A percentile compares a stretch with the other conserved stretches of the same genome.
These are phyloP conservation scores for Limenitis arthemis DNA, from an alignment of 2,888 invertebrate species.

Conservation along the genomic window DNA sequence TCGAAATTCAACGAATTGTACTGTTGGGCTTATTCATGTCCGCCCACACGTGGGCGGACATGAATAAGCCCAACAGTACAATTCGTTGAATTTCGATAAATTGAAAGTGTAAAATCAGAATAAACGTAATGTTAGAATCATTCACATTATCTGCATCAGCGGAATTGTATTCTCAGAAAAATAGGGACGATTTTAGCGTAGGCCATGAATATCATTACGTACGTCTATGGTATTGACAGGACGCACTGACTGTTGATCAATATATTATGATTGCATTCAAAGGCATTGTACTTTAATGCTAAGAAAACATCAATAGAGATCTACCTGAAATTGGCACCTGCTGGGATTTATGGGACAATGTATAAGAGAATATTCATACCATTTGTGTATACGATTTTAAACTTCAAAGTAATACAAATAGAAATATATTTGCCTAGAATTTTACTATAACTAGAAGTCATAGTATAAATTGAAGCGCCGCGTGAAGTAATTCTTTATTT, in stretches of 20 bases:
- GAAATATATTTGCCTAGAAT: conserved; percentile 19
- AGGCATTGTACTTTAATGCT: conserved; percentile 45
- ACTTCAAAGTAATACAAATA: conserved; percentile 9
- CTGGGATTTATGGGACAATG: conserved; percentile 33
- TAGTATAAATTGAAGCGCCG: conserved; percentile 51
- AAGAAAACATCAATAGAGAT: conserved; percentile 46
- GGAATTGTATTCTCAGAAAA: not conserved
- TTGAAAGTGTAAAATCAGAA: conserved; percentile 20
- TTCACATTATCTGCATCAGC: not conserved
- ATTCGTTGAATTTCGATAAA: conserved; percentile 18
- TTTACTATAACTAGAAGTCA: conserved; percentile 15
- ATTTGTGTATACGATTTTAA: conserved; percentile 12
- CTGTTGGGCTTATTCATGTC: conserved; percentile 17
- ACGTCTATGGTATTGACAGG: conserved; percentile 20
- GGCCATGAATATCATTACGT: conserved; percentile 3
- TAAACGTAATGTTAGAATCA: conserved; percentile 3
- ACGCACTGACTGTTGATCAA: conserved; percentile 28
- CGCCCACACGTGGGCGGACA: conserved; percentile 25
- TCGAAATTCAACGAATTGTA: conserved; percentile 19
- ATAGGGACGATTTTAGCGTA: conserved; percentile 2
- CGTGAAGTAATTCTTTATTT: conserved; percentile 40
- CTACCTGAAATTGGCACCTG: conserved; percentile 63
- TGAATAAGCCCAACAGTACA: conserved; percentile 15
- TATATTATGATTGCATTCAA: conserved; percentile 42
- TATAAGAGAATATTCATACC: not conserved